These are phyloP conservation scores for Helleia helle DNA, from an alignment of 2,888 invertebrate genomes.

Conservation along the genomic window DNA sequence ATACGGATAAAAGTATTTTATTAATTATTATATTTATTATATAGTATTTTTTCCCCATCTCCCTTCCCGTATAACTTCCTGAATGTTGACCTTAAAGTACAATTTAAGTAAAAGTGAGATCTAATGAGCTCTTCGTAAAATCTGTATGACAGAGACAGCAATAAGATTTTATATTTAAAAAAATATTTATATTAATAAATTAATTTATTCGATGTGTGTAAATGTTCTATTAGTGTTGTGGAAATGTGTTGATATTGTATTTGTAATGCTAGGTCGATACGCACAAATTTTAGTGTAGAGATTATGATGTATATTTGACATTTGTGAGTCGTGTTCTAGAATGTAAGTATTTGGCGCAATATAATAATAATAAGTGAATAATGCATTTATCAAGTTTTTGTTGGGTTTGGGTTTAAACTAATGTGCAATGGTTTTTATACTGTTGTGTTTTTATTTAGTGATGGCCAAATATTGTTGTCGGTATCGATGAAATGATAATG, in stretches of 20 bases:
- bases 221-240: conserved; percentile 31
- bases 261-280: conserved; percentile 58
- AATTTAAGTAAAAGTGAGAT: conserved; percentile 54
- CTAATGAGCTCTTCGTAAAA: conserved; percentile 55
- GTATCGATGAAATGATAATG: too few species aligned
- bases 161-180: conserved; percentile 47
- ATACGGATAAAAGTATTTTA: neutral
- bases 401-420: too few species aligned
- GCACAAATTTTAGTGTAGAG: conserved; percentile 68
- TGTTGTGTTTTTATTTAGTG: neutral
- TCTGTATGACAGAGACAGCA: conserved; percentile 70
- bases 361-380: neutral
- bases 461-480: neutral
- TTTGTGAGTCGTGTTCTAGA: conserved; percentile 8
- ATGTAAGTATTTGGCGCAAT: neutral
- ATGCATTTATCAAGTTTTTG: neutral
- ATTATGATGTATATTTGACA: conserved; percentile 31
- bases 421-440: neutral
- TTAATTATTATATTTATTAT: neutral
- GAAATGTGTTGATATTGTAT: conserved; percentile 30
- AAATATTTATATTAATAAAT: conserved; percentile 35
- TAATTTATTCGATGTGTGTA: conserved; percentile 36
- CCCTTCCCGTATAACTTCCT: neutral
- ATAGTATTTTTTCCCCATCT: conserved; percentile 1
- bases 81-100: conserved; percentile 39